Evolutionary conservation across 2,113 vertebrate species (phyloP).

Genomic region (Rhea americana): DNA sequence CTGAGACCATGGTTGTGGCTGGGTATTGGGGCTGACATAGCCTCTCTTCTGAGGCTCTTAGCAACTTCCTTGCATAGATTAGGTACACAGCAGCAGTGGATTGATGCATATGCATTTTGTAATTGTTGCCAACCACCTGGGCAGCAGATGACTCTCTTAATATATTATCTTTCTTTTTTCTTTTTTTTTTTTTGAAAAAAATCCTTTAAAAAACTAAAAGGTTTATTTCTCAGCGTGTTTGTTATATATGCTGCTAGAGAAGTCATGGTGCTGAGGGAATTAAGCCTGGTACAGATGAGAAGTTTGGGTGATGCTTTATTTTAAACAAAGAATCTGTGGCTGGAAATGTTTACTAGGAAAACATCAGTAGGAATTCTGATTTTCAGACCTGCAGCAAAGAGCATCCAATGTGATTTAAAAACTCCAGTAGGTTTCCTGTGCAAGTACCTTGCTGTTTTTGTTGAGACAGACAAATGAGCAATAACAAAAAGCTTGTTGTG

Average conservation of each 20-base stretch:
- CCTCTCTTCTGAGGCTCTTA: neutral
- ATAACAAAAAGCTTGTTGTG: neutral
- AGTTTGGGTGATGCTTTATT: slow-evolving; percentile 31
- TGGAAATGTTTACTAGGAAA: neutral
- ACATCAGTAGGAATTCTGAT: neutral
- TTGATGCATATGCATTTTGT: neutral
- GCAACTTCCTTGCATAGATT: neutral
- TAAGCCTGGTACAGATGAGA: neutral
- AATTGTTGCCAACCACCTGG: neutral
- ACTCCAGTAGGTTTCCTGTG: neutral
- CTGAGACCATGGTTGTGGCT: neutral
- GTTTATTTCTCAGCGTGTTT: slow-evolving; percentile 6
- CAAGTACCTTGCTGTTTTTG: neutral
- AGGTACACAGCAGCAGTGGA: neutral
- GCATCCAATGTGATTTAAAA: neutral
- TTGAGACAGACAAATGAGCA: neutral
- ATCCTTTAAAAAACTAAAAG: neutral
- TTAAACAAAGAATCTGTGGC: neutral
- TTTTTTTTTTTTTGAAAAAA: neutral
- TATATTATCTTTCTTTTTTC: neutral
- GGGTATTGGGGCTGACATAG: accelerated
- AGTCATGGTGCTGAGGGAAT: neutral
- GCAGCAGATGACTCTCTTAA: neutral
- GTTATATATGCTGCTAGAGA: neutral
- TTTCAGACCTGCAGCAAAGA: slow-evolving; percentile 13